phyloP scores from a whole-genome alignment of 2,113 vertebrate genomes.

The Gadus macrocephalus region DNA sequence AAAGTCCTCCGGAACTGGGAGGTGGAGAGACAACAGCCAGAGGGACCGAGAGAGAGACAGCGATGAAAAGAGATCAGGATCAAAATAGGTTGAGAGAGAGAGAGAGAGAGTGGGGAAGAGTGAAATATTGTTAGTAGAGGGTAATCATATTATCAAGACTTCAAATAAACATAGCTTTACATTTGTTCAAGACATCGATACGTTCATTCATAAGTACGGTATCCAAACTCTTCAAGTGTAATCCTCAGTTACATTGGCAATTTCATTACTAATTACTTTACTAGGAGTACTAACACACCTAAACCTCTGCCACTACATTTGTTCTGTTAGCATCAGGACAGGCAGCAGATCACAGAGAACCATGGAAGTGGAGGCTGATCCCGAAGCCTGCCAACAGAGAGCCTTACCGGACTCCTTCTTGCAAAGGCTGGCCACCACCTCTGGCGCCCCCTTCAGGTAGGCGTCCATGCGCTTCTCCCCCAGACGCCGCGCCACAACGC shows the following conservation, averaged over 20 bases:
- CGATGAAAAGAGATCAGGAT: neutral
- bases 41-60: neutral
- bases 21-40: neutral
- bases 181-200: no score
- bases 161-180: neutral
- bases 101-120: neutral
- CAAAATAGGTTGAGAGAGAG: neutral
- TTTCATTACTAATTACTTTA: no score
- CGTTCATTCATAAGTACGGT: no score
- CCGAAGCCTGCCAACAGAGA: no score
- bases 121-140: no score
- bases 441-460: constrained; percentile 93
- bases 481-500: constrained; percentile 83
- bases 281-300: neutral
- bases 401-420: constrained; percentile 84
- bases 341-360: neutral
- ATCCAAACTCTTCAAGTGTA: no score
- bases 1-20: constrained; percentile 86
- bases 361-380: no score
- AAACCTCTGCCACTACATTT: neutral
- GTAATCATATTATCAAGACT: no score
- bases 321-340: neutral
- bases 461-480: constrained; percentile 95
- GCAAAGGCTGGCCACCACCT: constrained; percentile 87
- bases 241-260: no score